Evolutionary conservation across 2,113 vertebrate genomes (phyloP), one percentile per base, ranked within the genome.

Genomic region (Anolis carolinensis): DNA sequence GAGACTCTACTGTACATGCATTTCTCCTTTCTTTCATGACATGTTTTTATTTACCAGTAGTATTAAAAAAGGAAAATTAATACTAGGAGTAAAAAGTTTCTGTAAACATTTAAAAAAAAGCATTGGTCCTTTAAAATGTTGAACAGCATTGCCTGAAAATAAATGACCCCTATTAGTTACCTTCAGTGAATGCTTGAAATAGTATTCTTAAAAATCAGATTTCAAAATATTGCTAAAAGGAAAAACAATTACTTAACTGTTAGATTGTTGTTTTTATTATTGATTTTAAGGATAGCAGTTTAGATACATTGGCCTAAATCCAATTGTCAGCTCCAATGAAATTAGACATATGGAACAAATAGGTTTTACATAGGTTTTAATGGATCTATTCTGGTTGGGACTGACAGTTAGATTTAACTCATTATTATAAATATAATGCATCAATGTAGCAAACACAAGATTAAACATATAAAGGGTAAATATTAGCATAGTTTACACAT

Each of bases 361-460:
- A 14, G 52, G 5, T 8, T 55, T 55, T 55, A 11, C 52, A 55
- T 55, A 55, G 9, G 9, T 10, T 55, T 55, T 14, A 55, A 9
- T 55, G 52, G 14, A 14, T 55, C 52, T 55, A 55, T 14, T 55
- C 52, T 55, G 52, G 52, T 55, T 55, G 52, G 52, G 9, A 55
- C 10, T 55, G 52, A 0, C 81, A 65, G 16, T 63, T 39, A 18
- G 23, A 36, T n/a, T 18, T 55, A 55, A 55, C 18, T 5, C 6
- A 48, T 74, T 48, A 14, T 14, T 30, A 30, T 23, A 25, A 50
- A 11, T 70, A 50, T 82, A 83, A 93, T 30, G 10, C 75, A 84
- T 76, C 76, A 23, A 32, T 89, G 92, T 80, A 87, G 79, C 87
- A 95, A 94, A 94, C 88, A 95, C 91, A 94, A 70, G 2, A 87